Evolutionary conservation across 2,113 vertebrate species (phyloP).

Genomic region (Sardina pilchardus): DNA sequence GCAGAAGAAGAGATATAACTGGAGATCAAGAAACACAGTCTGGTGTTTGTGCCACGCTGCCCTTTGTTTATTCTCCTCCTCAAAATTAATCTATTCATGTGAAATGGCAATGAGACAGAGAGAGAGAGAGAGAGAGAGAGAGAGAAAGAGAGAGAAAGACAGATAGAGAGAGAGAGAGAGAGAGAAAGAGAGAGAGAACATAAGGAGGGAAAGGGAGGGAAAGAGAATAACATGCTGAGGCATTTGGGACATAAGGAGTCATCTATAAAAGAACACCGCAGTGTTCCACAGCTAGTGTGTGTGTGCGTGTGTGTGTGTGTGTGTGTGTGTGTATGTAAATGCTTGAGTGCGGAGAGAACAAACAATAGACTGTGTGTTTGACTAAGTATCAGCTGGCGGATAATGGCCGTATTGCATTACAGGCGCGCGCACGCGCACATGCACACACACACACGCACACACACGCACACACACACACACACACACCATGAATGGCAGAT

Average conservation of each 20-base stretch:
- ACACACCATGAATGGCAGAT: constrained; percentile 60
- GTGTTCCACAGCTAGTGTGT: constrained; percentile 34
- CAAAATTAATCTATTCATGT: no score
- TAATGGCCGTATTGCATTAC: constrained; percentile 71
- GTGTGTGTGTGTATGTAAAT: constrained; percentile 41
- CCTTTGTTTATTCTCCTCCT: no score
- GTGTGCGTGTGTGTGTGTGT: constrained; percentile 36
- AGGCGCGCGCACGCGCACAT: constrained; percentile 28
- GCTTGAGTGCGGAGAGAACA: constrained; percentile 51
- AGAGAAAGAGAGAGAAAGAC: background rate
- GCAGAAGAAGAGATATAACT: background rate
- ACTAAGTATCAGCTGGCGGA: constrained; percentile 64
- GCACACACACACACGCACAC: constrained; percentile 58
- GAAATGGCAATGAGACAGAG: no score
- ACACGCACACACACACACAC: constrained; percentile 49
- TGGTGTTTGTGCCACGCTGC: background rate
- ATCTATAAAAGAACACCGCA: constrained; percentile 21
- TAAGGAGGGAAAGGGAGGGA: constrained; percentile 6
- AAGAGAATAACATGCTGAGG: background rate
- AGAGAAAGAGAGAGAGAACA: background rate
- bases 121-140: background rate
- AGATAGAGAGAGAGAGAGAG: background rate
- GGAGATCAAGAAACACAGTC: background rate
- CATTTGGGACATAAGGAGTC: background rate
- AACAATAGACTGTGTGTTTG: constrained; percentile 61